Conservation (phyloP, 2,113 vertebrate species). For the Poicephalus gulielmi region DNA sequence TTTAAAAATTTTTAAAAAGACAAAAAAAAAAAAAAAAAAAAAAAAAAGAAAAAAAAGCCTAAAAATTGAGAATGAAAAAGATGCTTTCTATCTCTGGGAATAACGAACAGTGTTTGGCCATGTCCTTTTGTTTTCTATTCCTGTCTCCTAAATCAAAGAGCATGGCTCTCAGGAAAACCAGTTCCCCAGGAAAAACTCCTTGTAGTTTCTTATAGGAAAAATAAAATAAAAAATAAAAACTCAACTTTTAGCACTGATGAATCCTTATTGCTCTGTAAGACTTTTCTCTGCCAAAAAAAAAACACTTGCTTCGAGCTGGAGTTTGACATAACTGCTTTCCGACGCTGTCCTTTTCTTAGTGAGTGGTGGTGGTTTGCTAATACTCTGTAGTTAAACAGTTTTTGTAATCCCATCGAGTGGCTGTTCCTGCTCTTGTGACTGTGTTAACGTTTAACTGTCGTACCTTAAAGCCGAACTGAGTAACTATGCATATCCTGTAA, state of each 20-base stretch:
- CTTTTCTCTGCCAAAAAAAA: conserved; percentile 96
- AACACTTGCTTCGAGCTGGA: conserved; percentile 92
- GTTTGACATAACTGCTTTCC: conserved; percentile 90
- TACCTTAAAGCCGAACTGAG: conserved; percentile 87
- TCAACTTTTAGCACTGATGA: conserved; percentile 97
- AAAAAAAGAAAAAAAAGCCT: conserved; percentile 39
- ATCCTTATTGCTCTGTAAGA: conserved; percentile 89
- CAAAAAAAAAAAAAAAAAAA: conserved; percentile 77
- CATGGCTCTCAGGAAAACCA: conserved; percentile 99
- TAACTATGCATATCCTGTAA: conserved; percentile 99
- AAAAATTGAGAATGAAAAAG: conserved; percentile 83
- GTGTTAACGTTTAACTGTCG: conserved; percentile 83
- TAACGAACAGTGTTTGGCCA: conserved; percentile 98
- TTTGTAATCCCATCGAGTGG: conserved; percentile 80
- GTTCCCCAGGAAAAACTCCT: conserved; percentile 83
- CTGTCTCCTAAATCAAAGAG: conserved; percentile 96
- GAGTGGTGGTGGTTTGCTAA: conserved; percentile 83
- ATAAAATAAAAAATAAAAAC: conserved; percentile 69
- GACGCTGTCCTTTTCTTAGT: conserved; percentile 89
- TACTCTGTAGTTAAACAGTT: conserved; percentile 71
- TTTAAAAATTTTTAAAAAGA: conserved; percentile 85
- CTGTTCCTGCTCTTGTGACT: conserved; percentile 81
- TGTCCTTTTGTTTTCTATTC: conserved; percentile 90
- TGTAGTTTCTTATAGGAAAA: conserved; percentile 93
- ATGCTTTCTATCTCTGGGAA: conserved; percentile 99